Conservation (phyloP, 2,797 vertebrate genomes). For the Pseudochromis fuscus region DNA sequence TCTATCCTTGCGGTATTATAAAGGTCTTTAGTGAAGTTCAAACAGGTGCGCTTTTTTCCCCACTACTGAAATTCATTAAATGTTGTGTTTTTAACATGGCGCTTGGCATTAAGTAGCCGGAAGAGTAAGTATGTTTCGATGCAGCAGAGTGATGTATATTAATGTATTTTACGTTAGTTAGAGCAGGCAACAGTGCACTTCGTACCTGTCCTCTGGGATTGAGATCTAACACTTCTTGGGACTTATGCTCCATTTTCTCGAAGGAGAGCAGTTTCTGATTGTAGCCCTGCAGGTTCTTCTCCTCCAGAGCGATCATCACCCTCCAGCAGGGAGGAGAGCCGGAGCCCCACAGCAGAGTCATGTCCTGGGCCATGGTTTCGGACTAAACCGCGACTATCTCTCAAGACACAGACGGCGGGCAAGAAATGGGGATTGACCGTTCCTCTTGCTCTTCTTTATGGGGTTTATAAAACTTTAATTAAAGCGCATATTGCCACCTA, state of each 20-base stretch:
- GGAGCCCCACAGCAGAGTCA: conserved; percentile 80
- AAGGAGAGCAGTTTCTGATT: conserved; percentile 72
- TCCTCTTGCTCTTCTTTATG: neutral
- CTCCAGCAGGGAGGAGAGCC: conserved; percentile 86
- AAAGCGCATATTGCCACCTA: conserved; percentile 3
- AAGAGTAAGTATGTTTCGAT: neutral
- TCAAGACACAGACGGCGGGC: too few relatives aligned
- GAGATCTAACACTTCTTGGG: conserved; percentile 67
- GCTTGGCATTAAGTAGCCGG: neutral
- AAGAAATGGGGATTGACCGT: too few relatives aligned
- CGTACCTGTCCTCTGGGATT: conserved; percentile 84
- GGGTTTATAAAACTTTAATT: neutral
- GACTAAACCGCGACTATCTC: too few relatives aligned
- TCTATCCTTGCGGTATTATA: neutral
- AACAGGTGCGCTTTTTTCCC: fast-evolving
- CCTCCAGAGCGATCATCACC: conserved; percentile 81
- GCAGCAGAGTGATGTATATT: too few relatives aligned
- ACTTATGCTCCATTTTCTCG: conserved; percentile 79
- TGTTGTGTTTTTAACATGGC: neutral
- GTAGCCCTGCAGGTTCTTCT: conserved; percentile 83
- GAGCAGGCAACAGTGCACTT: too few relatives aligned
- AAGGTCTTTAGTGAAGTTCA: neutral
- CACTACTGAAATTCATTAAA: neutral
- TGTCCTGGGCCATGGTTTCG: conserved; percentile 77
- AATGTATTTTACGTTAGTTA: too few relatives aligned